Percentiles rank a stretch among this genome's conserved stretches.
Conservation (phyloP, 1,140 invertebrate species). For the Drosophila kohkoa region DNA sequence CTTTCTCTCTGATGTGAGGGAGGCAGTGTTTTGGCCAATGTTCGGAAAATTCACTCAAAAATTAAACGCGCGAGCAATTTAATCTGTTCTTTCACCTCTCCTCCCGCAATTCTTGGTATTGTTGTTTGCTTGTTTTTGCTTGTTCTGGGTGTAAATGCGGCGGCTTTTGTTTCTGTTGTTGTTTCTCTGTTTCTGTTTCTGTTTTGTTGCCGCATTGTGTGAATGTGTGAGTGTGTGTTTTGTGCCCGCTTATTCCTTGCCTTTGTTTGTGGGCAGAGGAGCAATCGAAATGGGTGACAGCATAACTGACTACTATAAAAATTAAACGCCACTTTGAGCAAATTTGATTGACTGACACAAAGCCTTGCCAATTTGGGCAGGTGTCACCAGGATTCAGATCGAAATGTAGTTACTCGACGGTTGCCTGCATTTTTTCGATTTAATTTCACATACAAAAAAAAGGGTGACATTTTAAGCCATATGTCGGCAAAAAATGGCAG, state of each 20-base stretch:
- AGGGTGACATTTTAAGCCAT: background rate
- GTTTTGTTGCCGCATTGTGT: constrained; percentile 55
- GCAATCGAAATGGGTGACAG: constrained; percentile 1
- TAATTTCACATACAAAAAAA: background rate
- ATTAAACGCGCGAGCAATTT: constrained; percentile 49
- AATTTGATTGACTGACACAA: constrained; percentile 72
- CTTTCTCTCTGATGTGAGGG: background rate
- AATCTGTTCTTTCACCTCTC: constrained; percentile 22
- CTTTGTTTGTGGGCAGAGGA: constrained; percentile 32
- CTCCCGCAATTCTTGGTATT: constrained; percentile 12
- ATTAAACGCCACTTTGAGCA: constrained; percentile 71
- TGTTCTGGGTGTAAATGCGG: constrained; percentile 63
- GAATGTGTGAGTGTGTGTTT: constrained; percentile 52
- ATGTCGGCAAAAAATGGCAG: background rate
- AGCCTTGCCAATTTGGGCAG: constrained; percentile 59
- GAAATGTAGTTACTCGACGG: constrained; percentile 1
- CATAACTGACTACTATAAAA: constrained; percentile 69
- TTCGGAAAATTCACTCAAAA: constrained; percentile 60
- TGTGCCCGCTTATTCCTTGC: background rate
- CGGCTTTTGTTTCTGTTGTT: constrained; percentile 62
- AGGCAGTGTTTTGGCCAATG: background rate
- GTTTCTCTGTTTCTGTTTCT: constrained; percentile 61
- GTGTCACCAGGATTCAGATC: constrained; percentile 44
- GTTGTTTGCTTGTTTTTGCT: constrained; percentile 27
- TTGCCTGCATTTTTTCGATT: background rate